A percentile compares a stretch with the other conserved stretches of the same genome.
phyloP scores from a whole-genome alignment of 2,113 vertebrate species.

The Nothoprocta perdicaria region DNA sequence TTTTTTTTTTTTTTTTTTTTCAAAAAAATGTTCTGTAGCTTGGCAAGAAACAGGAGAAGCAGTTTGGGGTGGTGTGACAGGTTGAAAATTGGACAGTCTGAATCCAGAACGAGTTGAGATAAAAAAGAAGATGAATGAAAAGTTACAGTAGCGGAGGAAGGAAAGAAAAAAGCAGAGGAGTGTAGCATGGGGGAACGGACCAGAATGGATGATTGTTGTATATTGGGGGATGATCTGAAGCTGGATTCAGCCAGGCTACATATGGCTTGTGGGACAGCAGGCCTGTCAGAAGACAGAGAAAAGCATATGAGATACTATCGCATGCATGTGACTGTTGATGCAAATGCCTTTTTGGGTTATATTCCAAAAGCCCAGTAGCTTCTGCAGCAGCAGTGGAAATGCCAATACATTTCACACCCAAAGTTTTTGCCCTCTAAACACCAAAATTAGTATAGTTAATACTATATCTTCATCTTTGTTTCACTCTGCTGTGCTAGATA shows the following conservation, averaged over 20 bases:
- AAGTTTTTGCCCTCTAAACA: not conserved
- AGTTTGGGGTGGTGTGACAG: not conserved
- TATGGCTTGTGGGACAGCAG: not conserved
- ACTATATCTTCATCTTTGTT: not conserved
- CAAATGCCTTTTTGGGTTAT: not conserved
- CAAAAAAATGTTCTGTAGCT: not conserved
- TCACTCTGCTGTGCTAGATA: not conserved
- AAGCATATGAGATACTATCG: not conserved
- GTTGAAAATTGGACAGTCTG: not conserved
- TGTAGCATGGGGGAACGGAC: fast-evolving
- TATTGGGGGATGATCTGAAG: not conserved
- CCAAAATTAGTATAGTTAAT: not conserved
- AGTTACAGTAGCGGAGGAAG: not conserved
- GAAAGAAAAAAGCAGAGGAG: not conserved
- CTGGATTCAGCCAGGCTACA: not conserved
- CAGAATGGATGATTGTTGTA: not conserved
- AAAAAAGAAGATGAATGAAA: not conserved
- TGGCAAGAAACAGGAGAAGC: not conserved
- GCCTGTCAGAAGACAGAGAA: not conserved
- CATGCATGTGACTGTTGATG: not conserved
- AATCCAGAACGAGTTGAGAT: not conserved
- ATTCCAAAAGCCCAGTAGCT: not conserved
- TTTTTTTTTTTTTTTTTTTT: not conserved
- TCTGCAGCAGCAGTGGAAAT: not conserved
- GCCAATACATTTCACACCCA: not conserved